Base-by-base conservation (phyloP, 2,113 vertebrate species). In the Crotalus helleri region DNA sequence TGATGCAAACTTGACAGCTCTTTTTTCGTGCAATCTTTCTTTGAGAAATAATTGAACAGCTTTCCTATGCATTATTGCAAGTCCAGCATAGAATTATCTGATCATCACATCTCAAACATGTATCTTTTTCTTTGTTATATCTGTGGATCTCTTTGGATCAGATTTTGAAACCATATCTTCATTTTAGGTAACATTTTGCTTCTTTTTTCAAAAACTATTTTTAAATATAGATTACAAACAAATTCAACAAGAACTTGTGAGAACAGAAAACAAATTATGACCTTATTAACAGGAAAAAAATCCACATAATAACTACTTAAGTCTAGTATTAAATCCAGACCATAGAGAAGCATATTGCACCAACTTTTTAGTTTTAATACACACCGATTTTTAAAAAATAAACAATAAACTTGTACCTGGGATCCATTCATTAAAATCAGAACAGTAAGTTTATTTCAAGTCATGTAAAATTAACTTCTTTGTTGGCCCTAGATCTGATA, bases 1-100 rank as follows among this genome's bases (percentile, higher is more conserved):
- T 90, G 95, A 81, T 85, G 93, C 92, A 91, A 88, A 29, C 13
- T 85, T 88, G 92, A 6, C 93, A 54, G 92, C 89, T 24, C 86
- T 92, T 92, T 69, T 93, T 91, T 85, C 59, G n/a, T 39, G 57
- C 17, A 11, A 3, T 13, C 91, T 51, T 92, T 15, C 0, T 1
- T 64, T 64, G 87, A 51, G 39, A 0, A 92, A 92, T 92, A 96
- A 90, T 87, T 44, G 49, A 89, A 86, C 51, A 4, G 26, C 69
- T 64, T 87, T 17, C 87, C 51, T 69, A 6, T 49, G 26, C 33
- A 49, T 44, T 85, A 53, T 59, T 5, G 3, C 19, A 49, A 24
- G 19, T 87, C 26, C 29, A 57, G 19, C 12, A 39, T 23, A 53
- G 46, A 54, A 54, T 64, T 49, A 49, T 26, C 91, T n/a, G 15